Percentiles rank a stretch among this genome's conserved stretches.
Conservation (phyloP, 1,140 invertebrate genomes). For the Apocrypta bakeri region DNA sequence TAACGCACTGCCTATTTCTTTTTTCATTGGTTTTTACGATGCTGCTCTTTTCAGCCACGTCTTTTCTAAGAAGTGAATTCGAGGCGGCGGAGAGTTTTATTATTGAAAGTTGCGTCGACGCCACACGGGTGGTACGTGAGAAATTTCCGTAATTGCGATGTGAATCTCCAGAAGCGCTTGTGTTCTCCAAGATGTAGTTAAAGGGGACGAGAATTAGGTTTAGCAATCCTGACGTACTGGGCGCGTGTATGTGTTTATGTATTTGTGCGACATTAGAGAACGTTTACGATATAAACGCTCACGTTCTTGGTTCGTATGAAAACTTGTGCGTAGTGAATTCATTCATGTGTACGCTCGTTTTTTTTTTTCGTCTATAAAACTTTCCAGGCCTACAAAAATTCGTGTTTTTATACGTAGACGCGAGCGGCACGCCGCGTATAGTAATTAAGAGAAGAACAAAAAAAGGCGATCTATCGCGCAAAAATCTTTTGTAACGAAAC, state of each 20-base stretch:
- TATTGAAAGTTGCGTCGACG: constrained; percentile 2
- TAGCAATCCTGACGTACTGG: constrained; percentile 8
- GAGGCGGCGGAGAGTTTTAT: neutral
- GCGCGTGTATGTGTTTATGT: too few relatives aligned
- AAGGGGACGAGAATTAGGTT: too few relatives aligned
- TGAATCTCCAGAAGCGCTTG: neutral
- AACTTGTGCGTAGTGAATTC: neutral
- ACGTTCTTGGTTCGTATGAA: neutral
- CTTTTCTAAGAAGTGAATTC: neutral
- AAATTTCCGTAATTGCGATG: constrained; percentile 11
- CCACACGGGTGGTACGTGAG: neutral
- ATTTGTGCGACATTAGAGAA: neutral
- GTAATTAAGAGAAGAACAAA: neutral
- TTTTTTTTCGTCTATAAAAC: neutral
- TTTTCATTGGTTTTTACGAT: neutral
- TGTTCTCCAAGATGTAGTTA: too few relatives aligned
- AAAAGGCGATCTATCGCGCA: neutral
- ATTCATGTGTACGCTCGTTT: neutral
- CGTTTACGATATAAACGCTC: neutral
- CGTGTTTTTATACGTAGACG: too few relatives aligned
- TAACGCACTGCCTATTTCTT: too few relatives aligned
- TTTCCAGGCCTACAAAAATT: neutral
- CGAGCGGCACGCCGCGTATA: too few relatives aligned
- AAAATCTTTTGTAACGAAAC: neutral
- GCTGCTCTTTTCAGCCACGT: neutral